Conservation (phyloP, 1,140 invertebrate species). For the Portunus trituberculatus region DNA sequence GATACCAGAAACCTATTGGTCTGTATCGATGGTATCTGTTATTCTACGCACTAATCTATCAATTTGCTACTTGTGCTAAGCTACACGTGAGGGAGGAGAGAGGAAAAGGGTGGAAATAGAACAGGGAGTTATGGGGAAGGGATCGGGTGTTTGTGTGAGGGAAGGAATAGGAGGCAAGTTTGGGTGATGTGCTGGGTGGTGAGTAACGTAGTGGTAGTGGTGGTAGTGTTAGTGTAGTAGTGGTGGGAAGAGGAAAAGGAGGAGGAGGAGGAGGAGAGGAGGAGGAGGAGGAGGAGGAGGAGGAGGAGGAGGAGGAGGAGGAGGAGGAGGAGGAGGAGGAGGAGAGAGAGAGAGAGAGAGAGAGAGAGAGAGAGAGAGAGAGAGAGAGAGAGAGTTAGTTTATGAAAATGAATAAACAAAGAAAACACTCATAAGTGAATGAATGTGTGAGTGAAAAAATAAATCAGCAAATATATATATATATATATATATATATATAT, state of each 20-base stretch:
- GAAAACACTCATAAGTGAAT: no score
- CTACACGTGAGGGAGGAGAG: neutral
- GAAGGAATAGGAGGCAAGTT: neutral
- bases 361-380: constrained; percentile 3
- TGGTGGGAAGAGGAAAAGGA: neutral
- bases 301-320: neutral
- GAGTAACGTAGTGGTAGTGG: neutral
- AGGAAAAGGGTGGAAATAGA: neutral
- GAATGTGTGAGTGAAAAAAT: neutral
- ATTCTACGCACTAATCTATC: no score
- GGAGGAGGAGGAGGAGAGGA: neutral
- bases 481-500: neutral
- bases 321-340: neutral
- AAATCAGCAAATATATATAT: constrained; percentile 25
- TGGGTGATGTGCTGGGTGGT: neutral
- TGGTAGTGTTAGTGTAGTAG: neutral
- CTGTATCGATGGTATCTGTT: no score
- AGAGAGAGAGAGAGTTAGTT: neutral
- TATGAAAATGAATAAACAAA: no score
- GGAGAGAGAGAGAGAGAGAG: constrained; percentile 40
- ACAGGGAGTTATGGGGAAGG: neutral
- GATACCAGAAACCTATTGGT: no score
- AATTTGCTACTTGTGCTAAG: neutral
- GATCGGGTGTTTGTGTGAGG: neutral
- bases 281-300: neutral